Evolutionary conservation across 2,888 invertebrate species (phyloP).

Genomic region (Cactoblastis cactorum): DNA sequence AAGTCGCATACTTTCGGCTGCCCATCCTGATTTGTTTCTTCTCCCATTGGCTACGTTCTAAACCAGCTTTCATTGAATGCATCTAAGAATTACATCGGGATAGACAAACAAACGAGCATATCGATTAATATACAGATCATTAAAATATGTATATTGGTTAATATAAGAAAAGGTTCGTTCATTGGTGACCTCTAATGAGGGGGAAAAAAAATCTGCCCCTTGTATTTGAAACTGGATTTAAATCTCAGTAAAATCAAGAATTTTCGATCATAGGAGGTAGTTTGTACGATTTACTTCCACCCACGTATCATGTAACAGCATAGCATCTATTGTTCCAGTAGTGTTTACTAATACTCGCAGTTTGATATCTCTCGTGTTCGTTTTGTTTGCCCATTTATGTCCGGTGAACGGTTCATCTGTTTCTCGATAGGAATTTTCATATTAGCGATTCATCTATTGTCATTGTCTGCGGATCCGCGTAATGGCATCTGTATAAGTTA

Average conservation of each 20-base stretch:
- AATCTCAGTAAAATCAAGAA: background rate
- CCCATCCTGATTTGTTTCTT: too few relatives aligned
- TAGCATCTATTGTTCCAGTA: background rate
- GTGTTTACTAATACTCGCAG: conserved; percentile 7
- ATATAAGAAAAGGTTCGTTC: too few relatives aligned
- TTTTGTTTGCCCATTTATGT: background rate
- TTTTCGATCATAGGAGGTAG: background rate
- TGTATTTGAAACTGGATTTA: too few relatives aligned
- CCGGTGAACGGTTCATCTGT: background rate
- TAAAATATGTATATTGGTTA: too few relatives aligned
- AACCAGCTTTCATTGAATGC: too few relatives aligned
- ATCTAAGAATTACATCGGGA: too few relatives aligned
- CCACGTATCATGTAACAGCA: background rate
- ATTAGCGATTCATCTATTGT: background rate
- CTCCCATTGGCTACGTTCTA: too few relatives aligned
- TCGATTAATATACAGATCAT: too few relatives aligned
- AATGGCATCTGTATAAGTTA: background rate
- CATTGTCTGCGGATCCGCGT: background rate
- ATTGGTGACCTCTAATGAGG: too few relatives aligned
- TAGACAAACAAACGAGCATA: too few relatives aligned
- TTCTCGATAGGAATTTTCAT: background rate
- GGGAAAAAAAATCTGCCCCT: too few relatives aligned
- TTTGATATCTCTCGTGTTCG: background rate
- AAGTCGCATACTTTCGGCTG: too few relatives aligned
- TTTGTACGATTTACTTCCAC: background rate